phyloP scores from a whole-genome alignment of 2,888 invertebrate genomes.

The Agriopis aurantiaria region DNA sequence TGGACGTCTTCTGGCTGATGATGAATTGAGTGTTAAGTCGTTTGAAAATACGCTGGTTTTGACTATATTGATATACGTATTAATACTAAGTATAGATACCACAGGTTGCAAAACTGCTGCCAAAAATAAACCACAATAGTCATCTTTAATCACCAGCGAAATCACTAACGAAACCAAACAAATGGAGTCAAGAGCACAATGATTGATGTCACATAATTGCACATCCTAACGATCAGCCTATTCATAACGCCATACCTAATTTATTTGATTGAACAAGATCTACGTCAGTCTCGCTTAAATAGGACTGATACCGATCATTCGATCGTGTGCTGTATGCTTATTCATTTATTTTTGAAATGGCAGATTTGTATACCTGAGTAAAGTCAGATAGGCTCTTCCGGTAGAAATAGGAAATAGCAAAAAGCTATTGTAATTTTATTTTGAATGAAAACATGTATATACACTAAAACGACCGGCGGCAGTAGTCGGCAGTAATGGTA shows the following conservation, averaged over 20 bases:
- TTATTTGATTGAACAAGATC: constrained; percentile 27
- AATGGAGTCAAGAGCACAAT: neutral
- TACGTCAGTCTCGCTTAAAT: constrained; percentile 24
- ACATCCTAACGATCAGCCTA: constrained; percentile 29
- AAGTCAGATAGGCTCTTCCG: constrained; percentile 3
- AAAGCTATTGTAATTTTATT: too few relatives aligned
- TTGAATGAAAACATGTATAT: too few relatives aligned
- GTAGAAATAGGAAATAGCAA: too few relatives aligned
- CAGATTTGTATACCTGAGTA: constrained; percentile 8
- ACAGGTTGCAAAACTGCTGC: neutral
- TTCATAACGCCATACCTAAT: constrained; percentile 17
- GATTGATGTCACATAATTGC: constrained; percentile 49
- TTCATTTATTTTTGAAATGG: constrained; percentile 18
- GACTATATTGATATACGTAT: too few relatives aligned
- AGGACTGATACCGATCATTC: constrained; percentile 17
- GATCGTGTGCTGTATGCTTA: constrained; percentile 21
- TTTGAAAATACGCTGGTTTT: too few relatives aligned
- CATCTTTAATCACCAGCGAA: neutral
- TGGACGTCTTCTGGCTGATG: too few relatives aligned
- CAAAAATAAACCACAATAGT: neutral
- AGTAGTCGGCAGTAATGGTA: too few relatives aligned
- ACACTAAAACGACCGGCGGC: too few relatives aligned
- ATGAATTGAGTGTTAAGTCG: too few relatives aligned
- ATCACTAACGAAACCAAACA: constrained; percentile 9
- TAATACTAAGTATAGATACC: too few relatives aligned